phyloP scores from a whole-genome alignment of 2,888 invertebrate genomes.

The Meteorus colon region DNA sequence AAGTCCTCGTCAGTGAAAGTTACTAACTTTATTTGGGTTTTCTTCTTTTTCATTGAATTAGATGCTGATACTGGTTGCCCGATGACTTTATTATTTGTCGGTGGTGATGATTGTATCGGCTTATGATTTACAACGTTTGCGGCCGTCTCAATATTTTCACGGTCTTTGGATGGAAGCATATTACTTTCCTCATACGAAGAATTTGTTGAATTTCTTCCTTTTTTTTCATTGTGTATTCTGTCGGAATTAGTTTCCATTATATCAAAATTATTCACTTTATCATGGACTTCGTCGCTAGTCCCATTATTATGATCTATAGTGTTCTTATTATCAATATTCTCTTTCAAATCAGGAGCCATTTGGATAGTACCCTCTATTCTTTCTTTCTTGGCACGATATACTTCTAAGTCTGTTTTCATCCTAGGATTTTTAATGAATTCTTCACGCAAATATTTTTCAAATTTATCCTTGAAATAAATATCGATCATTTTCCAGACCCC shows the following conservation, averaged over 20 bases:
- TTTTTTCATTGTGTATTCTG: neutral
- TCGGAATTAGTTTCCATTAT: neutral
- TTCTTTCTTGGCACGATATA: conserved; percentile 47
- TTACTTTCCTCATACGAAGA: neutral
- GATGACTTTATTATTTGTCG: conserved; percentile 28
- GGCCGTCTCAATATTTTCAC: neutral
- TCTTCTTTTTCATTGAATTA: too few species aligned
- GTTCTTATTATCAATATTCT: neutral
- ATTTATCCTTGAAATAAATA: conserved; percentile 83
- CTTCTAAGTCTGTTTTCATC: conserved; percentile 61
- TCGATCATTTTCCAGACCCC: conserved; percentile 84
- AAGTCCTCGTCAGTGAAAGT: conserved; percentile 62
- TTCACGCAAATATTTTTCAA: conserved; percentile 77
- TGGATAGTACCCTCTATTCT: conserved; percentile 29
- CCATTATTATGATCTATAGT: neutral
- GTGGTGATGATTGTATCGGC: conserved; percentile 1
- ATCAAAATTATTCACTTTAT: neutral
- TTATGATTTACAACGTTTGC: neutral
- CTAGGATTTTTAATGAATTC: conserved; percentile 70
- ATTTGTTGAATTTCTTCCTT: neutral
- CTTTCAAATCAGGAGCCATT: conserved; percentile 5
- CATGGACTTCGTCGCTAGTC: neutral
- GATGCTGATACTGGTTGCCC: conserved; percentile 23
- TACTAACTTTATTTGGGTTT: conserved; percentile 55
- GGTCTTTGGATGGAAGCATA: neutral